Percentiles rank a stretch among this genome's conserved stretches.
Conservation (phyloP, 2,113 vertebrate species). For the Tympanuchus pallidicinctus region DNA sequence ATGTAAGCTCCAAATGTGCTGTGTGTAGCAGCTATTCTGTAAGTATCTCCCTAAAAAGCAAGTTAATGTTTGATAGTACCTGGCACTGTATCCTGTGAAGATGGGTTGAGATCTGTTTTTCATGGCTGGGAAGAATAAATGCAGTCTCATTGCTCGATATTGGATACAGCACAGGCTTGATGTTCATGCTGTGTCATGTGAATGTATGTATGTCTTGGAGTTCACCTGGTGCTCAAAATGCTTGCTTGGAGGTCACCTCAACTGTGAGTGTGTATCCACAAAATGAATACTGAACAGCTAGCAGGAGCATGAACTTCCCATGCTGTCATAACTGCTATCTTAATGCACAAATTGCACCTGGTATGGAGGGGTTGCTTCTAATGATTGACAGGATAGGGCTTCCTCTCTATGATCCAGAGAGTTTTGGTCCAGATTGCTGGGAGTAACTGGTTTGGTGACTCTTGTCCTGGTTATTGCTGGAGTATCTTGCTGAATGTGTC, state of each 20-base stretch:
- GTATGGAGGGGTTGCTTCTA: not conserved
- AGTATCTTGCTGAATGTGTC: not conserved
- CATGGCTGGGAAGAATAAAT: not conserved
- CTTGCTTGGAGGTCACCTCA: not conserved
- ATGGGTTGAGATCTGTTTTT: not conserved
- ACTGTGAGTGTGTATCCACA: rapidly evolving
- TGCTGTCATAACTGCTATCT: not conserved
- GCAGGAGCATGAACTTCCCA: not conserved
- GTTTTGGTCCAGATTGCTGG: not conserved
- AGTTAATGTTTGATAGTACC: not conserved
- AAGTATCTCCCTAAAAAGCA: constrained; percentile 26
- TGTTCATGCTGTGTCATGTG: rapidly evolving
- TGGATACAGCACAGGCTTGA: not conserved
- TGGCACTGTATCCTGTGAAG: not conserved
- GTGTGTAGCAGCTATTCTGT: constrained; percentile 43
- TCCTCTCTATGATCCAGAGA: not conserved
- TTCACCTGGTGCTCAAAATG: not conserved
- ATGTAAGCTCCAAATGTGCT: constrained; percentile 69
- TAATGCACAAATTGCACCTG: not conserved
- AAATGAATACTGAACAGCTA: not conserved
- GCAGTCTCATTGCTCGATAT: not conserved
- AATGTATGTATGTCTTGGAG: not conserved
- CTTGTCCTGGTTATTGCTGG: not conserved
- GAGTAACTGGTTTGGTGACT: not conserved
- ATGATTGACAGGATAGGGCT: not conserved